phyloP scores from a whole-genome alignment of 2,888 invertebrate species.

The Eristalis intricaria region DNA sequence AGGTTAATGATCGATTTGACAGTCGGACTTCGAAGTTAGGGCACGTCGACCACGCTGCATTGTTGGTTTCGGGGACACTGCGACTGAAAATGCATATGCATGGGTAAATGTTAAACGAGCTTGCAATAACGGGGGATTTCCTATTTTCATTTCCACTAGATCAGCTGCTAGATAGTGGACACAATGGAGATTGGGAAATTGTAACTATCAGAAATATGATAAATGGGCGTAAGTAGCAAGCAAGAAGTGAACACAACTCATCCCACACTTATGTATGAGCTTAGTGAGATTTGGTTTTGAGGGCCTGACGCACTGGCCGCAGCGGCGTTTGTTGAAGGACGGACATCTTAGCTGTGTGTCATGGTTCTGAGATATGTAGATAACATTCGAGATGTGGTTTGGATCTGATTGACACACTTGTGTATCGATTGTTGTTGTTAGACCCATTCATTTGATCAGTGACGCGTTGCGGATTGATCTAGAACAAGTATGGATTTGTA shows the following conservation, averaged over 20 bases:
- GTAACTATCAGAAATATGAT: not conserved
- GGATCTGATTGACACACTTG: conserved; percentile 14
- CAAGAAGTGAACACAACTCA: not conserved
- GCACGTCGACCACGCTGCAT: not conserved
- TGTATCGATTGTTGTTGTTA: not conserved
- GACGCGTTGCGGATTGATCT: not conserved
- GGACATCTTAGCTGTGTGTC: conserved; percentile 18
- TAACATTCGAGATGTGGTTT: conserved; percentile 19
- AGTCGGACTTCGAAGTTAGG: conserved; percentile 4
- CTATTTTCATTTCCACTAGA: not conserved
- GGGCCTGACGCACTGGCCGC: not conserved
- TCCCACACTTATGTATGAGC: not conserved
- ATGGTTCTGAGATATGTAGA: conserved; percentile 26
- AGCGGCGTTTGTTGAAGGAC: conserved; percentile 1
- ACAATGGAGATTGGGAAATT: conserved; percentile 7
- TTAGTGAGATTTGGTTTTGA: not conserved
- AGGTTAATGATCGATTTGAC: conserved; percentile 48
- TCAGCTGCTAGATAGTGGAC: not conserved
- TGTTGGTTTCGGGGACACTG: conserved; percentile 18
- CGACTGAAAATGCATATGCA: conserved; percentile 29
- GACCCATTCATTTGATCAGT: not conserved
- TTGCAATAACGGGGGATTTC: conserved; percentile 29
- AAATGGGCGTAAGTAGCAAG: not conserved
- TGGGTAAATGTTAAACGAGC: conserved; percentile 9
- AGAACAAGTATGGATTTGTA: no score